A percentile compares a stretch with the other conserved stretches of the same genome.
phyloP scores from a whole-genome alignment of 2,113 vertebrate species.

The Genyomyrus donnyi region DNA sequence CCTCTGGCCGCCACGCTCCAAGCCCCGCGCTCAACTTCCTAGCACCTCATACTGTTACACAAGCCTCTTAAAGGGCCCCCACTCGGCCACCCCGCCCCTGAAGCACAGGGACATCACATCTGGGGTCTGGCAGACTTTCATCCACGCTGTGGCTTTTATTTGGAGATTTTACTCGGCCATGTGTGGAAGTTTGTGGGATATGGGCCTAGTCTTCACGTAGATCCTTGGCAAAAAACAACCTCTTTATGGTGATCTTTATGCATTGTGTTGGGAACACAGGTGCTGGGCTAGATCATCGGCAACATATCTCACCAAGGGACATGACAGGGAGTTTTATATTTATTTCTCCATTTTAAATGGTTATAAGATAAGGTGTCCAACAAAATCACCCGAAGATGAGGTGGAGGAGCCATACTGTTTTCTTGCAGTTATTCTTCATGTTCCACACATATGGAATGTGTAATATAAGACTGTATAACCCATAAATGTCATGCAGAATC shows the following conservation, averaged over 20 bases:
- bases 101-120: background rate
- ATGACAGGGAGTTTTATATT: background rate
- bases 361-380: background rate
- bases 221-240: background rate
- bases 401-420: background rate
- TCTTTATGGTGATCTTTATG: background rate
- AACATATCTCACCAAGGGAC: background rate
- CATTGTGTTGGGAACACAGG: background rate
- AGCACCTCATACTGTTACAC: background rate
- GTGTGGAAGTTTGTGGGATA: background rate
- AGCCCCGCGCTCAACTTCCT: background rate
- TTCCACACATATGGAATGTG: background rate
- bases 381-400: background rate
- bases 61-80: background rate
- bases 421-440: background rate
- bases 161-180: background rate
- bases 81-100: background rate
- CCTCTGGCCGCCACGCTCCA: background rate
- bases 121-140: background rate
- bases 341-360: background rate
- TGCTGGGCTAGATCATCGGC: background rate
- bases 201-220: background rate
- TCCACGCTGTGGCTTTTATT: background rate
- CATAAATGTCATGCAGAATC: background rate
- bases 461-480: background rate